These are phyloP conservation scores for Drosophila greeni DNA, from an alignment of 2,888 invertebrate genomes.

Conservation along the genomic window DNA sequence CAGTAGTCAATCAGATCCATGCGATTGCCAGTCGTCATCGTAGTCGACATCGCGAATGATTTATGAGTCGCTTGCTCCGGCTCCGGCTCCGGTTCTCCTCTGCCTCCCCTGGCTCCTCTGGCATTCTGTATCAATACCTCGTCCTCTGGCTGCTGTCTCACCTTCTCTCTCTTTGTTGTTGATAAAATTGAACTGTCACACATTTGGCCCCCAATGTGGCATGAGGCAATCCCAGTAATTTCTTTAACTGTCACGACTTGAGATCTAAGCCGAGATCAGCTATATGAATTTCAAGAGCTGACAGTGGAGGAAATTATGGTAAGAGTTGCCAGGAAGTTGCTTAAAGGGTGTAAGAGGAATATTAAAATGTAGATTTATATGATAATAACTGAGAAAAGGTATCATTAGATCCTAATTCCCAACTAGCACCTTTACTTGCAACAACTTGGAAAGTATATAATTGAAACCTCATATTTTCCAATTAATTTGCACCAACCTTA, in stretches of 20 bases:
- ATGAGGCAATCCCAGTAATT: constrained; percentile 54
- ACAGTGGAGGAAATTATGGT: neutral
- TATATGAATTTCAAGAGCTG: constrained; percentile 4
- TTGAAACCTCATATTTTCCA: constrained; percentile 9
- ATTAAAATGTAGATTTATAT: neutral
- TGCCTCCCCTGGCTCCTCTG: neutral
- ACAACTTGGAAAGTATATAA: neutral
- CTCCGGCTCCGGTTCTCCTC: constrained; percentile 13
- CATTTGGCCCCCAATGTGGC: constrained; percentile 39
- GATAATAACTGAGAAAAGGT: neutral
- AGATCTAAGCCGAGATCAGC: constrained; percentile 25
- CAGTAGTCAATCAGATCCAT: constrained; percentile 69
- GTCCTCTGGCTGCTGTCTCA: constrained; percentile 1
- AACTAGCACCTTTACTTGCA: neutral
- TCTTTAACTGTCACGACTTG: constrained; percentile 43
- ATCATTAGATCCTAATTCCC: neutral
- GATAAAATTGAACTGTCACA: constrained; percentile 69
- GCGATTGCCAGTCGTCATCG: constrained; percentile 71
- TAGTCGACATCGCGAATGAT: constrained; percentile 73
- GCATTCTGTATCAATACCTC: constrained; percentile 3
- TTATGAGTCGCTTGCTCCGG: constrained; percentile 62
- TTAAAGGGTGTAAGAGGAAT: neutral
- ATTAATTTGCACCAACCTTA: constrained; percentile 23
- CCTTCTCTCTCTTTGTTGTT: constrained; percentile 22
- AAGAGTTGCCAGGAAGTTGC: neutral